A percentile compares a stretch with the other conserved stretches of the same genome.
Conservation (phyloP, 2,888 invertebrate species). For the Ischnura elegans region DNA sequence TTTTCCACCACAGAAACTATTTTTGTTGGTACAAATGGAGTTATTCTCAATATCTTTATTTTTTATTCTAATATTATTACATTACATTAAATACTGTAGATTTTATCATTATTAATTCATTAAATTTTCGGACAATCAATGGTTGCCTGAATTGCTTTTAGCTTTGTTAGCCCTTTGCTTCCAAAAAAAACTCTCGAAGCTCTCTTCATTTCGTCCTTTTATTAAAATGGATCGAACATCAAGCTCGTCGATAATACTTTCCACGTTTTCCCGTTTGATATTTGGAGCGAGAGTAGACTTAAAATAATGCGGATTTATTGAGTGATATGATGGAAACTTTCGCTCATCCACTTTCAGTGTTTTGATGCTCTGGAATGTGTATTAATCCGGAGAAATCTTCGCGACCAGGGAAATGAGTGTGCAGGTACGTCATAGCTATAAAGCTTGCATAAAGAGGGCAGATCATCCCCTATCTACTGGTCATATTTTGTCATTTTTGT, state of each 20-base stretch:
- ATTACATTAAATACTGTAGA: too few relatives aligned
- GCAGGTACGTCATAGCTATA: neutral
- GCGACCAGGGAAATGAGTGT: neutral
- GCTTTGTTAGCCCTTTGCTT: too few relatives aligned
- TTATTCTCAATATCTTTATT: too few relatives aligned
- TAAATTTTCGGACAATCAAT: too few relatives aligned
- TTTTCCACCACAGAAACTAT: too few relatives aligned
- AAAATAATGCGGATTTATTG: neutral
- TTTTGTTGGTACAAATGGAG: too few relatives aligned
- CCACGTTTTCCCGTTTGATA: neutral
- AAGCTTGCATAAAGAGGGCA: neutral
- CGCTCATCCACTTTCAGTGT: neutral
- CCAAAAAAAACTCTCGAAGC: too few relatives aligned
- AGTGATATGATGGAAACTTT: neutral
- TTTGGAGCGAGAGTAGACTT: neutral
- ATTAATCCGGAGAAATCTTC: neutral
- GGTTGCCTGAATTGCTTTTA: too few relatives aligned
- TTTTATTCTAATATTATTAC: too few relatives aligned
- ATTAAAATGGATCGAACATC: neutral
- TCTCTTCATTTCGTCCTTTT: neutral
- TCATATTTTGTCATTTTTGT: too few relatives aligned
- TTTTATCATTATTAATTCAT: too few relatives aligned
- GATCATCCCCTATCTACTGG: too few relatives aligned
- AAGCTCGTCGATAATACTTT: neutral
- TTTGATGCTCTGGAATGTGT: neutral